Base-by-base conservation (phyloP, 2,888 invertebrate genomes). In the Latrodectus hesperus region DNA sequence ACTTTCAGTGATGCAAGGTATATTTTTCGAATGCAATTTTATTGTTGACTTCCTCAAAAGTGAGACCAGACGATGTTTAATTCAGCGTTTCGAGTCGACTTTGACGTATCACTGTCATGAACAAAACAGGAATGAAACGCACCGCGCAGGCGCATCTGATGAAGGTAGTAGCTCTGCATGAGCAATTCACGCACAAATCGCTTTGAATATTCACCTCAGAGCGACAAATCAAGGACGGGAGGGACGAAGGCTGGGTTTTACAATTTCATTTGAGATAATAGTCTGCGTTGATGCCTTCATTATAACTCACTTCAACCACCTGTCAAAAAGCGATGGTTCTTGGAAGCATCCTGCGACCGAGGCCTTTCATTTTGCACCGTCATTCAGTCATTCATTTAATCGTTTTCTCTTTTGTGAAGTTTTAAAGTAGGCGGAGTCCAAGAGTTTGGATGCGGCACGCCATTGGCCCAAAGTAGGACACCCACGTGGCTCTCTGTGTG, bases 401-500 rank as follows among this genome's bases (percentile, higher is more conserved):
- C 60, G 73, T 49, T 60, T 55, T 22, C 53, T 55, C n/a, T 52
- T 49, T 64, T 14, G 10, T 64, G 64, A 60, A 22, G 75, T 75
- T 75, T 75, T 75, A 55, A 60, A 74, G 74, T 51, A 68, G 84
- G 85, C 79, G 85, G 67, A 22, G 8, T 65, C 51, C 70, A 74
- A 26, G 22, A 52, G 55, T 72, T 75, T 60, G 17, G 17, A 53
- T 75, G 52, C 77, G 76, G 68, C 72, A 49, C 74, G 38, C 72
- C 76, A 87, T 88, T 83, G 86, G 81, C 53, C 49, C 60, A 26
- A 17, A 49, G 10, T 5, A 26, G 87, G 79, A 88, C 87, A 88
- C 87, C 87, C 87, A 88, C 82, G 83, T 88, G 82, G 87, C 87
- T 70, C 16, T 38, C 78, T 88, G 87, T 88, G 87, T 88, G 87